Evolutionary conservation across 1,140 invertebrate species (phyloP).

Genomic region (Laupala kohalensis): DNA sequence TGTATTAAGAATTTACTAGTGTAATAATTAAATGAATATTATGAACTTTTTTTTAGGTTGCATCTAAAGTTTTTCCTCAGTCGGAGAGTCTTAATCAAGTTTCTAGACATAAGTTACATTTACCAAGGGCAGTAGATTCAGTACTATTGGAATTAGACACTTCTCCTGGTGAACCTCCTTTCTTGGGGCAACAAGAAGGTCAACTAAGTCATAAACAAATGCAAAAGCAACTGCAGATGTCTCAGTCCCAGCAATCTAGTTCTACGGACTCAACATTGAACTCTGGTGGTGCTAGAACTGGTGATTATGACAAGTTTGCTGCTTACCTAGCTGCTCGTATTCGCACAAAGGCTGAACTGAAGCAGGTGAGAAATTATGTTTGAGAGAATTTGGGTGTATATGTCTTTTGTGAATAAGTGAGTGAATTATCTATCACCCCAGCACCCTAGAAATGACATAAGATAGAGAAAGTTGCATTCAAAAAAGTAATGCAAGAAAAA

Average conservation of each 20-base stretch:
- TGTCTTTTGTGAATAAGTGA: too few relatives aligned
- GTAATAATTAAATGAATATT: neutral
- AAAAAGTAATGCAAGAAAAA: neutral
- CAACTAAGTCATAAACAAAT: neutral
- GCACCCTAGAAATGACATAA: too few relatives aligned
- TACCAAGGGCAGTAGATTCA: constrained; percentile 51
- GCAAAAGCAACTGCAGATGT: neutral
- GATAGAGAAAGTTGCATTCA: neutral
- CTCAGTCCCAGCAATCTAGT: neutral
- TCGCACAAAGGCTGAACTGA: constrained; percentile 67
- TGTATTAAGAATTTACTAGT: neutral
- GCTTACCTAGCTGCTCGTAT: constrained; percentile 52
- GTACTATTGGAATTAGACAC: constrained; percentile 19
- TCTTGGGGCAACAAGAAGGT: neutral
- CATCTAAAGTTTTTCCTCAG: too few relatives aligned
- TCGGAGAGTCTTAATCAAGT: neutral
- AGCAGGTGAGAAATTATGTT: constrained; percentile 36
- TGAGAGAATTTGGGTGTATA: too few relatives aligned
- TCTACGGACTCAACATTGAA: neutral
- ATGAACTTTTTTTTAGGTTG: neutral
- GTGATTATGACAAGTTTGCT: constrained; percentile 35
- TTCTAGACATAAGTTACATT: constrained; percentile 37
- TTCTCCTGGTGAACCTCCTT: neutral
- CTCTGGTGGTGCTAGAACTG: neutral
- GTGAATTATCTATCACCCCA: too few relatives aligned